These are phyloP conservation scores for Hermaeophaga mercurialis DNA, from an alignment of 2,888 invertebrate species.

Conservation along the genomic window DNA sequence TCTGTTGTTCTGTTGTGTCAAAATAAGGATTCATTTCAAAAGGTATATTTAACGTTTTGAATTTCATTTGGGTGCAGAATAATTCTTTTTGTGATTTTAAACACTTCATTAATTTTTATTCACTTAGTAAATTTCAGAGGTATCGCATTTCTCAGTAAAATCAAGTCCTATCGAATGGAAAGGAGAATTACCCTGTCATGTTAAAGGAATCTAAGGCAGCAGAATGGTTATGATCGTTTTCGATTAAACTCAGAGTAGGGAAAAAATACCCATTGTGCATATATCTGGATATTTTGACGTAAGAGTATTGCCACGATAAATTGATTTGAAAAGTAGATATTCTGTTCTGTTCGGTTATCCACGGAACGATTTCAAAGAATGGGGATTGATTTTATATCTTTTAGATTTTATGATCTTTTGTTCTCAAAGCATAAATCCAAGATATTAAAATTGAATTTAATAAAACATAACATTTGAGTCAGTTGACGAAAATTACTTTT, in stretches of 20 bases:
- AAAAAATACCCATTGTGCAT: background rate
- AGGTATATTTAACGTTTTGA: no score
- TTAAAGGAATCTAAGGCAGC: slow-evolving; percentile 35
- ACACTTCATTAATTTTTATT: background rate
- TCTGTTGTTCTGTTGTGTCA: no score
- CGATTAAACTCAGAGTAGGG: slow-evolving; percentile 3
- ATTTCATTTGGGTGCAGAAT: no score
- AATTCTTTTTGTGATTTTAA: no score
- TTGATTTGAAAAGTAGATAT: background rate
- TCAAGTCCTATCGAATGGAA: background rate
- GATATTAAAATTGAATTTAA: no score
- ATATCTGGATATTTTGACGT: background rate
- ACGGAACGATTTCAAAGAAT: background rate
- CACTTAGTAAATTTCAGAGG: background rate
- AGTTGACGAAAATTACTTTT: no score
- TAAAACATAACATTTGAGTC: no score
- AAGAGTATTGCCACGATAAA: background rate
- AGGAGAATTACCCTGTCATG: slow-evolving; percentile 40
- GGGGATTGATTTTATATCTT: background rate
- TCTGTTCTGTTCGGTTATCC: background rate
- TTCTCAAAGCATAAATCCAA: no score
- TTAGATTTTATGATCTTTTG: background rate
- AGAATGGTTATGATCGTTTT: slow-evolving; percentile 35
- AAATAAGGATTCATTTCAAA: no score
- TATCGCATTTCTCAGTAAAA: background rate